These are phyloP conservation scores for Diploptera punctata DNA, from an alignment of 2,888 invertebrate genomes.

Conservation along the genomic window DNA sequence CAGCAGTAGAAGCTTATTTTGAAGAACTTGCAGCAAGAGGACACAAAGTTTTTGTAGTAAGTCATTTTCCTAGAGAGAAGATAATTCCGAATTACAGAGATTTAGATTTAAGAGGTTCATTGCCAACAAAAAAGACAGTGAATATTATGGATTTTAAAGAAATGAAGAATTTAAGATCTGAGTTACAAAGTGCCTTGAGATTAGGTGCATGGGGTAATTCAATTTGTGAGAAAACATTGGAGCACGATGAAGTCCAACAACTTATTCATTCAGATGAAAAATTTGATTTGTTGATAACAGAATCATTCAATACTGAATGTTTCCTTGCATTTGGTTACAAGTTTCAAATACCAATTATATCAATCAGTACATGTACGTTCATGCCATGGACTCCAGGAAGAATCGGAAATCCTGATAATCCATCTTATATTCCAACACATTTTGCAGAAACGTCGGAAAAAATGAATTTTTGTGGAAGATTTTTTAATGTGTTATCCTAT, in stretches of 20 bases:
- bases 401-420: conserved; percentile 45
- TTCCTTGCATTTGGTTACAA: conserved; percentile 46
- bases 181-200: conserved; percentile 9
- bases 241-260: background rate
- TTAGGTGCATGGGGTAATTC: background rate
- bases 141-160: no score
- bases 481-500: conserved; percentile 44
- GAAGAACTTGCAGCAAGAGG: background rate
- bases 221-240: background rate
- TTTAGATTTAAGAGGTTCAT: background rate
- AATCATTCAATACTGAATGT: conserved; percentile 48
- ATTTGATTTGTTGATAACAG: conserved; percentile 48
- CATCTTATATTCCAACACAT: conserved; percentile 46
- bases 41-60: background rate
- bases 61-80: background rate
- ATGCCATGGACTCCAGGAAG: conserved; percentile 42
- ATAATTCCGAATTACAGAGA: background rate
- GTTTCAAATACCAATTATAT: conserved; percentile 42
- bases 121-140: background rate
- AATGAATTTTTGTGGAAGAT: conserved; percentile 48
- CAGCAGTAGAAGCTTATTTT: background rate
- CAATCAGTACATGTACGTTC: conserved; percentile 38
- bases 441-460: conserved; percentile 44
- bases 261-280: conserved; percentile 5
- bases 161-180: no score